Conservation (phyloP, 1,140 invertebrate genomes). For the Drosophila parvula region DNA sequence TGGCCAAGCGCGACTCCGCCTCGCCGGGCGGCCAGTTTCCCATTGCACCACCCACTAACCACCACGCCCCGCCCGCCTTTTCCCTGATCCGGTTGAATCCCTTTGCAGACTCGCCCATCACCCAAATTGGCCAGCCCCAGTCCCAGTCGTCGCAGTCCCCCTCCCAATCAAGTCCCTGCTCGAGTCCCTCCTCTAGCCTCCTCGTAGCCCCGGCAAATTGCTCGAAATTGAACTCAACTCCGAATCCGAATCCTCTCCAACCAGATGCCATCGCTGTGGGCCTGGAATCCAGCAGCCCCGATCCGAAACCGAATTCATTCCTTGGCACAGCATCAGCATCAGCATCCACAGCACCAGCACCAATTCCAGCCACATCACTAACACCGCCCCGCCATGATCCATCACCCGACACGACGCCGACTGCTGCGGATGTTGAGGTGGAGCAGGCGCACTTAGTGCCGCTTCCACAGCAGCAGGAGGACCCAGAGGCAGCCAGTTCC, state of each 20-base stretch:
- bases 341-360: slow-evolving; percentile 53
- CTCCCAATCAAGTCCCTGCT: slow-evolving; percentile 17
- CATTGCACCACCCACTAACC: slow-evolving; percentile 56
- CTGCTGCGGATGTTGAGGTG: slow-evolving; percentile 58
- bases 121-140: slow-evolving; percentile 18
- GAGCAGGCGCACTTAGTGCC: slow-evolving; percentile 70
- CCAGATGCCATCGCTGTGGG: slow-evolving; percentile 82
- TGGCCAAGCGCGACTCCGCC: slow-evolving; percentile 34
- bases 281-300: slow-evolving; percentile 48
- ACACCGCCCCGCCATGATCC: slow-evolving; percentile 68
- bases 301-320: slow-evolving; percentile 37
- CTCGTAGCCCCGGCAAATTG: slow-evolving; percentile 21
- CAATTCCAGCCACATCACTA: slow-evolving; percentile 70
- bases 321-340: slow-evolving; percentile 45
- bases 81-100: slow-evolving; percentile 63
- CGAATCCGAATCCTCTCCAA: slow-evolving; percentile 75
- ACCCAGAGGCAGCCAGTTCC: slow-evolving; percentile 13
- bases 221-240: slow-evolving; percentile 65
- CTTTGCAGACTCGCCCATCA: slow-evolving; percentile 22
- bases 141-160: slow-evolving; percentile 4
- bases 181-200: background rate
- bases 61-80: slow-evolving; percentile 58
- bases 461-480: slow-evolving; percentile 23
- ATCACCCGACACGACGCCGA: slow-evolving; percentile 47
- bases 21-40: slow-evolving; percentile 29